Evolutionary conservation across 1,140 invertebrate species (phyloP).

Genomic region (Trypoxylus dichotomus): DNA sequence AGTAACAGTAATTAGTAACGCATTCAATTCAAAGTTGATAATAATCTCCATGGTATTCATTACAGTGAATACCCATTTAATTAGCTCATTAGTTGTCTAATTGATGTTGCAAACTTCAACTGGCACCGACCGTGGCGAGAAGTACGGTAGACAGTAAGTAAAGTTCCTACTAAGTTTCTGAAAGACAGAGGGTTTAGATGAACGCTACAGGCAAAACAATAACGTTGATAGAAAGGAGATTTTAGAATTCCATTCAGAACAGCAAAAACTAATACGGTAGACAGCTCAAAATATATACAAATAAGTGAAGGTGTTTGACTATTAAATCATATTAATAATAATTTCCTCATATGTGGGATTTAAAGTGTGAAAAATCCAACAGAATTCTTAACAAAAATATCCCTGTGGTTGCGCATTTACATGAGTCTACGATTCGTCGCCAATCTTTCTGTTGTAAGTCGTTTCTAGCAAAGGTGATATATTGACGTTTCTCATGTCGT

Average conservation of each 20-base stretch:
- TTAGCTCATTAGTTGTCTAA: constrained; percentile 56
- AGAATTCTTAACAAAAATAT: no score
- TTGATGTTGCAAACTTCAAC: constrained; percentile 53
- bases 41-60: constrained; percentile 54
- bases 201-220: background rate
- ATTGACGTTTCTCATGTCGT: no score
- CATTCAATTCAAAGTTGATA: constrained; percentile 50
- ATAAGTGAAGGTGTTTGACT: no score
- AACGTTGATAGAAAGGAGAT: background rate
- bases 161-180: background rate
- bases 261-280: no score
- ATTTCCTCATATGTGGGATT: no score
- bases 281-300: no score
- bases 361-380: no score
- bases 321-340: no score
- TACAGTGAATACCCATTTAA: constrained; percentile 55
- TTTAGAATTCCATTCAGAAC: background rate
- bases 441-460: no score
- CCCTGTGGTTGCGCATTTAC: no score
- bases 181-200: background rate
- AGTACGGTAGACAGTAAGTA: constrained; percentile 34
- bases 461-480: no score
- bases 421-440: no score
- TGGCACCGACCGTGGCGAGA: constrained; percentile 29
- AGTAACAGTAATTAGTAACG: constrained; percentile 49